Evolutionary conservation across 2,888 invertebrate species (phyloP), one percentile per base, ranked within the genome.

Genomic region (Epirrhoe alternata): DNA sequence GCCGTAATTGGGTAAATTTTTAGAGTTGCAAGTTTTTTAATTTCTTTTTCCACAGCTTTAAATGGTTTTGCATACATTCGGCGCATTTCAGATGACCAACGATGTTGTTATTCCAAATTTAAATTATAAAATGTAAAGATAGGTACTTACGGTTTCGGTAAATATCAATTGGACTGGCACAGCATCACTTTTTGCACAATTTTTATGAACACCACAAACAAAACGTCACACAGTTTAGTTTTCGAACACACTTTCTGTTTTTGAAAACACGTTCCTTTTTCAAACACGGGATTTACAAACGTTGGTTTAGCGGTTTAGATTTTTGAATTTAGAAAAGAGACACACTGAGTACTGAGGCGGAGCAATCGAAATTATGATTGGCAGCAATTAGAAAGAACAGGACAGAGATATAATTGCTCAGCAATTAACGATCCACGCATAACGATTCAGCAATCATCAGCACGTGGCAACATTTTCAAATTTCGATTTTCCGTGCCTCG

Each of bases 121-220:
- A 14, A 45, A 14, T 14, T 45, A 14, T 45, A 45, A 10, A n/a
- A 42, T 8, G 42, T 2, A 42, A 45, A 68, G 65, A 49, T 61
- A 68, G 17, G 66, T 80, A 92, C 92, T 92, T 82, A 92, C 92
- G 92, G 91, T 84, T 74, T 73, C 65, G 71, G 66, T 60, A 67
- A 64, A 72, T 81, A 83, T 88, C 83, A 89, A 83, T 83, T 76
- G 63, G 72, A 66, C 73, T 67, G 57, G 75, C 85, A 86, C 86
- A 87, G 88, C 91, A 92, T 92, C 92, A 92, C 92, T 89, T 81
- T 70, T 81, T 75, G 73, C 87, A 90, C 89, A 85, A 82, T 75
- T 73, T 70, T 75, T 77, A 76, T 72, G 62, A 74, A 75, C 80
- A 84, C 83, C 83, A 86, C 80, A 77, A 75, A 76, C 62, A 66